phyloP scores from a whole-genome alignment of 2,797 vertebrate species.

The Synaphobranchus kaupii region DNA sequence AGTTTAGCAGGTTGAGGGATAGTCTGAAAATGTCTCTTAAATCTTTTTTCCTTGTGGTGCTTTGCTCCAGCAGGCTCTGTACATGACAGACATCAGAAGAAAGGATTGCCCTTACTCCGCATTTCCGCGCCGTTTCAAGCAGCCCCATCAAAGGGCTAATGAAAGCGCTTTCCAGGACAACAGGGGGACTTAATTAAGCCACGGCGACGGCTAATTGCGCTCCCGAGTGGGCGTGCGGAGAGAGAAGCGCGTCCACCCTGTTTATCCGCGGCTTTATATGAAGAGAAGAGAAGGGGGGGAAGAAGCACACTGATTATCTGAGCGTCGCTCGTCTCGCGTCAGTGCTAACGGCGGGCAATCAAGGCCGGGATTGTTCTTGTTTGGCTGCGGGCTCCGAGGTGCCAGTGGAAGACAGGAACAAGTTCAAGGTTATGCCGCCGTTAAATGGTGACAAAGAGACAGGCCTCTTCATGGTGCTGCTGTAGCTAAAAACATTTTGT shows the following conservation, averaged over 20 bases:
- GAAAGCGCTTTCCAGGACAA: conserved; percentile 28
- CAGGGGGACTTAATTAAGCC: conserved; percentile 49
- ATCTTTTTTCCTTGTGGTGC: background rate
- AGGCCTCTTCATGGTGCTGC: too few relatives aligned
- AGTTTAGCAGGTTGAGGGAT: background rate
- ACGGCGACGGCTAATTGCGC: conserved; percentile 49
- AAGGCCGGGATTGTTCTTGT: background rate
- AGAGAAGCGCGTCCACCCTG: conserved; percentile 17
- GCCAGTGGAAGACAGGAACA: background rate
- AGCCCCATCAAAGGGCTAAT: conserved; percentile 15
- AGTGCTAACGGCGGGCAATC: background rate
- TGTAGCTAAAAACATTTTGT: background rate
- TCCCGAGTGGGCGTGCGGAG: conserved; percentile 41
- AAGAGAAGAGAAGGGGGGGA: background rate
- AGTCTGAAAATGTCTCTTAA: background rate
- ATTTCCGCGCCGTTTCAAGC: background rate
- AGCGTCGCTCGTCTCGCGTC: background rate
- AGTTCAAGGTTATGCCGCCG: background rate
- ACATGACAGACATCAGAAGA: background rate
- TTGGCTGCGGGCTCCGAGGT: background rate
- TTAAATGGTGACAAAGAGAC: background rate
- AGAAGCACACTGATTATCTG: background rate
- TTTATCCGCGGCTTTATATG: background rate
- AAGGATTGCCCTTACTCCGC: background rate
- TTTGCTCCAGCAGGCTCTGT: background rate